phyloP scores from a whole-genome alignment of 2,113 vertebrate species.

The Petroica traversi region DNA sequence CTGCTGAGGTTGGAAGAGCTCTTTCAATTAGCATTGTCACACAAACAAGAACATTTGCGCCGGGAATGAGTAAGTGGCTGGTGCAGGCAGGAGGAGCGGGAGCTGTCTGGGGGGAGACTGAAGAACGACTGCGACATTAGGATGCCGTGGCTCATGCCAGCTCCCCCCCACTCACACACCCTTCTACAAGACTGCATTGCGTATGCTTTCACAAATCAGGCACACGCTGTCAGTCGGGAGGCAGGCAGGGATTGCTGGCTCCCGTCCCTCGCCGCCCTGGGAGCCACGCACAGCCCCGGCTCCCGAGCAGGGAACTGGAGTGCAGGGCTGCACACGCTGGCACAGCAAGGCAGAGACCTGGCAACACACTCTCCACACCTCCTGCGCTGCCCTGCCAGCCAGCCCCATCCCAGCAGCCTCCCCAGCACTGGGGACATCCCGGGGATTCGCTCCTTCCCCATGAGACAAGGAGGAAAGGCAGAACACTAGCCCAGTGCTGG shows the following conservation, averaged over 20 bases:
- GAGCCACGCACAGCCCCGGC: neutral
- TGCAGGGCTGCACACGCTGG: accelerated
- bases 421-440: too few species aligned
- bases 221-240: neutral
- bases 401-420: neutral
- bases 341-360: accelerated
- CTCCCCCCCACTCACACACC: neutral
- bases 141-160: neutral
- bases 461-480: neutral
- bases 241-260: neutral
- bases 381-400: neutral
- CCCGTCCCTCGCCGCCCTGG: neutral
- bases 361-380: accelerated
- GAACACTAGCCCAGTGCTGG: accelerated
- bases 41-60: constrained; percentile 18
- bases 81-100: neutral
- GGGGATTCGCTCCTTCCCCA: accelerated
- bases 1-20: constrained; percentile 12
- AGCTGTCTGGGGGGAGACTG: constrained; percentile 27
- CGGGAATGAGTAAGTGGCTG: constrained; percentile 34
- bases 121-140: neutral
- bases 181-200: neutral
- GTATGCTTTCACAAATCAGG: neutral
- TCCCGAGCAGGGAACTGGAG: neutral
- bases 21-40: constrained; percentile 15